Evolutionary conservation across 2,888 invertebrate genomes (phyloP), one percentile per base, ranked within the genome.

Genomic region (Nemapogon koenigi): DNA sequence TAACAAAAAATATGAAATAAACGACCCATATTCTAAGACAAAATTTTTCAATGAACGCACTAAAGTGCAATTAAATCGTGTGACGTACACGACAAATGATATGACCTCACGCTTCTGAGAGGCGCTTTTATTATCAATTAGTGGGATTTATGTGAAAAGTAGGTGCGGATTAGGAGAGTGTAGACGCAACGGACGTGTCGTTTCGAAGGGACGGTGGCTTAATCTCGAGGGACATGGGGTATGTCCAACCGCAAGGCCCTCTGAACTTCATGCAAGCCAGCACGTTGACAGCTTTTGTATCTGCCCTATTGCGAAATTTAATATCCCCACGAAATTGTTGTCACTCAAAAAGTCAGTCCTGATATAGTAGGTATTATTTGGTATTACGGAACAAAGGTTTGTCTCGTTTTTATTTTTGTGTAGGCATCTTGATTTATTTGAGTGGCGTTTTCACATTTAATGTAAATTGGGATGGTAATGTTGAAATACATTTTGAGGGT

Each of bases 111-210:
- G 70, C 68, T 63, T 65, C 69, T 57, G 62, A 65, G 66, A 8
- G 17, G 22, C 35, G 19, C 42, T 42, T 37, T 37, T 39, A 39
- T 76, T 75, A 72, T 73, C 76, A 75, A 76, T 75, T 76, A 76
- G 75, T 70, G 70, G 71, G 73, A 68, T 75, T 76, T 73, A 73
- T 72, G 68, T 73, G 69, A 56, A 59, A 63, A 67, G 69, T 66
- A 69, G 72, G 65, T 64, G 64, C 55, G 73, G 73, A 73, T 76
- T 71, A 72, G 63, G 55, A 49, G 62, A 60, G 63, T 61, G 53
- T 28, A 58, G 60, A 62, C 61, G 55, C 53, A 59, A 57, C 60
- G 72, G 65, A 70, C 76, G 76, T 76, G 76, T 68, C 71, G 64
- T 54, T 48, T 49, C 49, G 53, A 57, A 53, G 49, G 59, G 61